A percentile compares a stretch with the other conserved stretches of the same genome.
phyloP scores from a whole-genome alignment of 2,888 invertebrate genomes.

The Cryptosula pallasiana region DNA sequence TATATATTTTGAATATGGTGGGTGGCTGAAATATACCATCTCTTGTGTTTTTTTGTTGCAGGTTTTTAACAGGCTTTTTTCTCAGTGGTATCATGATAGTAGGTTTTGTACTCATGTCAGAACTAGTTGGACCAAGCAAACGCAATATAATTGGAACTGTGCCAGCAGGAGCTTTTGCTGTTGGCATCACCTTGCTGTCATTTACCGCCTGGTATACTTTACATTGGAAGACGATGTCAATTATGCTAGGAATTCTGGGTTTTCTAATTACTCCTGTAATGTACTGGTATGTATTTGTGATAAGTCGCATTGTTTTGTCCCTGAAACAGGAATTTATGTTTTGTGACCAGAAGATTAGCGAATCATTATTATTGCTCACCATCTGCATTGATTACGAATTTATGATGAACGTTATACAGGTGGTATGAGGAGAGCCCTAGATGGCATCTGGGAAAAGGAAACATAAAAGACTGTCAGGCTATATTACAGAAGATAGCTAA shows the following conservation, averaged over 20 bases:
- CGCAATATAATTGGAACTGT: conserved; percentile 9
- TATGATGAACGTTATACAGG: background rate
- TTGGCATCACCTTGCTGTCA: conserved; percentile 12
- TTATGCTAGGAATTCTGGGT: background rate
- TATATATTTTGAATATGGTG: no score
- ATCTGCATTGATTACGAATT: background rate
- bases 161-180: conserved; percentile 18
- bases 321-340: background rate
- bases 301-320: background rate
- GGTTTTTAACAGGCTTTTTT: conserved; percentile 23
- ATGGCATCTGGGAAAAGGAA: conserved; percentile 15
- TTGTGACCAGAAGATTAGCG: background rate
- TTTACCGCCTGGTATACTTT: background rate
- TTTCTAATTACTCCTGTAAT: background rate
- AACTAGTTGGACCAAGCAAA: conserved; percentile 23
- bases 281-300: conserved; percentile 19
- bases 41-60: background rate
- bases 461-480: background rate
- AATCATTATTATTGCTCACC: background rate
- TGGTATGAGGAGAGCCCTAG: conserved; percentile 21
- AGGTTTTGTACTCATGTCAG: conserved; percentile 3
- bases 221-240: conserved; percentile 5
- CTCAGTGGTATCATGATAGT: conserved; percentile 19
- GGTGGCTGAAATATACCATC: no score
- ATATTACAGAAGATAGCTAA: conserved; percentile 2